Base-by-base conservation (phyloP, 2,113 vertebrate genomes). In the Nycticorax nycticorax region DNA sequence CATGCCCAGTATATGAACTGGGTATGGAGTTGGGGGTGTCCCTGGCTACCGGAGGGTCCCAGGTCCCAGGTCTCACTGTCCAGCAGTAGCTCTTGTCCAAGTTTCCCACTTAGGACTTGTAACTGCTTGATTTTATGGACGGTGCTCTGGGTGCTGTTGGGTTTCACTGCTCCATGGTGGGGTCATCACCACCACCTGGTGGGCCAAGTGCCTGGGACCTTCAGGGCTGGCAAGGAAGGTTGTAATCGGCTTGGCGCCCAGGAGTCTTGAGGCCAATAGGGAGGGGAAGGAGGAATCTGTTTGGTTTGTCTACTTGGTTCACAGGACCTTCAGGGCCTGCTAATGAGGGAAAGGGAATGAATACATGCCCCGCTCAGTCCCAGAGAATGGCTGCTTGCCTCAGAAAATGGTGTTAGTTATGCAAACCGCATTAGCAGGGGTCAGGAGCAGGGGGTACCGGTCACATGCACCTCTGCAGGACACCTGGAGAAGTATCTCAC, bases 391-490 rank as follows among this genome's bases (percentile, higher is more conserved):
- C 67, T 80, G 30, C 30, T 71, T 68, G 48, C 45, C 26, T 64
- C 67, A 32, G 19, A 4, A 53, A 71, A 66, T 33, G 78, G 16
- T 1, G 0, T 67, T 59, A 39, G 60, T 53, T 67, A 17, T 0
- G 1, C 67, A 68, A 47, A 72, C 8, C 9, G 15, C 8, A 2
- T 5, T 11, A 63, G 43, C 52, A 63, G 41, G 19, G 35, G 10
- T 17, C 6, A 1, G 55, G 39, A 60, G 28, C 50, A 33, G 8
- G 30, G 15, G 16, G 3, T 66, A 4, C 19, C 0, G 0, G 11
- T 86, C 63, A 37, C 2, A 0, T 1, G 1, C 41, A 26, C 10
- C 35, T 82, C 52, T 33, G 35, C 82, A 85, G 62, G 11, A 35
- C 24, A 53, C 57, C 41, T 45, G 39, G 32, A 85, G 23, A 88